These are phyloP conservation scores for Geophilus truncorum DNA, from an alignment of 2,888 invertebrate genomes.

Conservation along the genomic window DNA sequence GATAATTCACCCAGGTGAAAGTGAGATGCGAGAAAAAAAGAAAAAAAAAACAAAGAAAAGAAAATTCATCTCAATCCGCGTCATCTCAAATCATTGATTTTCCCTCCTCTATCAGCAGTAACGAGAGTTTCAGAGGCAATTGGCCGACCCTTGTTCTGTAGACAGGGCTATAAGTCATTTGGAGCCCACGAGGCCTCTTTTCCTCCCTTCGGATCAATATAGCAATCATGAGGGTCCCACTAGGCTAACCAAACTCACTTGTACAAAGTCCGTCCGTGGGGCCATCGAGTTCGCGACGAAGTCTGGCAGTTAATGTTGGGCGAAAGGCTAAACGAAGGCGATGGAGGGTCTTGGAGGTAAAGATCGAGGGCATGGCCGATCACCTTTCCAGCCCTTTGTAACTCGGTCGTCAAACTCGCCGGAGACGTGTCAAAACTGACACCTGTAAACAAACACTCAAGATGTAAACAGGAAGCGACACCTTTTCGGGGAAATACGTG, in stretches of 20 bases:
- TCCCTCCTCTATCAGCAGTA: background rate
- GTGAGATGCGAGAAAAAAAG: background rate
- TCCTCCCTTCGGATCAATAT: background rate
- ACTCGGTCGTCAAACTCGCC: conserved; percentile 73
- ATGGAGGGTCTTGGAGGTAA: conserved; percentile 69
- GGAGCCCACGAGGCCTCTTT: background rate
- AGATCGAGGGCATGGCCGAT: conserved; percentile 86
- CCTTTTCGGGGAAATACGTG: no score
- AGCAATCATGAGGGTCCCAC: background rate
- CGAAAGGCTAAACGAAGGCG: conserved; percentile 59
- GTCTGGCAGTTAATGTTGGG: conserved; percentile 79
- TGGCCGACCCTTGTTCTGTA: background rate
- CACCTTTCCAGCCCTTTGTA: conserved; percentile 85
- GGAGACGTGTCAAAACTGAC: conserved; percentile 82
- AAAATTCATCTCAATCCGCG: background rate
- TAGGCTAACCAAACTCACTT: conserved; percentile 40
- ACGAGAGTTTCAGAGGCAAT: background rate
- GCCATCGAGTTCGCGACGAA: conserved; percentile 39
- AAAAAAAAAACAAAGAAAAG: background rate
- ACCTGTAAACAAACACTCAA: conserved; percentile 53
- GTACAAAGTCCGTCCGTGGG: conserved; percentile 39
- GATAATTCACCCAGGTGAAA: background rate
- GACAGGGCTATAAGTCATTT: background rate
- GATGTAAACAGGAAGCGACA: background rate
- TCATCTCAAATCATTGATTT: background rate